Percentiles rank a stretch among this genome's conserved stretches.
Conservation (phyloP, 2,113 vertebrate genomes). For the Pseudorhombus dupliciocellatus region DNA sequence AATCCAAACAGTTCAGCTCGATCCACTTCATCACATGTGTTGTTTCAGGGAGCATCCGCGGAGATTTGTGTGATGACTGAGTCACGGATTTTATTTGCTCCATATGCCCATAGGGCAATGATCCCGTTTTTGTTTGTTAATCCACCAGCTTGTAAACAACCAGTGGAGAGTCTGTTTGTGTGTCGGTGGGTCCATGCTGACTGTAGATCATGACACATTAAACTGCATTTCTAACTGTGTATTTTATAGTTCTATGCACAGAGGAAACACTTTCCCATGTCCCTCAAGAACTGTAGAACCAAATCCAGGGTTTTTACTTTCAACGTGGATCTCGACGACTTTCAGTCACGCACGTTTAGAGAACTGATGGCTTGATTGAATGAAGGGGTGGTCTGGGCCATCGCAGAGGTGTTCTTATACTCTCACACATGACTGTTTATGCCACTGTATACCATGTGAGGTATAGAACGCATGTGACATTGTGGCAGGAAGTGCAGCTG, state of each 20-base stretch:
- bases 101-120: constrained; percentile 18
- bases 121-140: not conserved
- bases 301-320: too few relatives aligned
- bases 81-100: constrained; percentile 12
- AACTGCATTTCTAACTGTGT: not conserved
- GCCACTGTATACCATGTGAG: too few relatives aligned
- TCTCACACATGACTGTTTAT: too few relatives aligned
- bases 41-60: constrained; percentile 5
- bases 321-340: too few relatives aligned
- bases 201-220: not conserved
- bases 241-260: not conserved
- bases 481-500: too few relatives aligned
- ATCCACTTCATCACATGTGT: constrained; percentile 9
- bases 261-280: not conserved
- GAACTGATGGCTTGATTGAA: too few relatives aligned
- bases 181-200: accelerated
- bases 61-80: not conserved
- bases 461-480: too few relatives aligned
- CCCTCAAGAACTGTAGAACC: too few relatives aligned
- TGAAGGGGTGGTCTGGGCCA: too few relatives aligned
- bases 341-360: too few relatives aligned
- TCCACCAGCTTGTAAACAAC: not conserved
- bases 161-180: not conserved
- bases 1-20: constrained; percentile 39
- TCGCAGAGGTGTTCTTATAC: too few relatives aligned